A percentile compares a stretch with the other conserved stretches of the same genome.
Conservation (phyloP, 2,888 invertebrate genomes). For the Chrysopilus asiliformis region DNA sequence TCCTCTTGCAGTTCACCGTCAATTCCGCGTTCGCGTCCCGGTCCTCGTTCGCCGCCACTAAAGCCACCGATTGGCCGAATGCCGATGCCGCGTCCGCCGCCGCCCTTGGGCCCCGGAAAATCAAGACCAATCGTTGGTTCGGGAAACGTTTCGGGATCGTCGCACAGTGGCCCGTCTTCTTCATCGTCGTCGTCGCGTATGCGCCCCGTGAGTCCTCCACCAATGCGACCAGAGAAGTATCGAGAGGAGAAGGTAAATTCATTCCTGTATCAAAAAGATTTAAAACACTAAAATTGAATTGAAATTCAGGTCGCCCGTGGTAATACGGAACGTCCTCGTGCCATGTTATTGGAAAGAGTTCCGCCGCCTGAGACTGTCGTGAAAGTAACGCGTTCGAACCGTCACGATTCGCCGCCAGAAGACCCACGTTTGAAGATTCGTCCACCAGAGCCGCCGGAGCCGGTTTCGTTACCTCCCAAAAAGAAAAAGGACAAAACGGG, state of each 20-base stretch:
- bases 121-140: slow-evolving; percentile 7
- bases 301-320: slow-evolving; percentile 11
- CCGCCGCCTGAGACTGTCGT: slow-evolving; percentile 6
- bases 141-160: slow-evolving; percentile 12
- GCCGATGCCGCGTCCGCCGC: slow-evolving; percentile 19
- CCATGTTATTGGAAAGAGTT: slow-evolving; percentile 20
- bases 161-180: no score
- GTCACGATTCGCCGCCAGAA: slow-evolving; percentile 40
- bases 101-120: slow-evolving; percentile 9
- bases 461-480: slow-evolving; percentile 28
- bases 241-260: slow-evolving; percentile 26
- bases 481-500: slow-evolving; percentile 35
- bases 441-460: slow-evolving; percentile 42
- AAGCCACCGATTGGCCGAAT: slow-evolving; percentile 19
- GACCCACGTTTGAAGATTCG: slow-evolving; percentile 42
- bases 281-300: not conserved
- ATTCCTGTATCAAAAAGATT: not conserved
- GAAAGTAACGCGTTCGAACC: slow-evolving; percentile 26
- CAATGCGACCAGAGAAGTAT: slow-evolving; percentile 27
- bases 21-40: slow-evolving; percentile 38
- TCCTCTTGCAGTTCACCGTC: slow-evolving; percentile 44
- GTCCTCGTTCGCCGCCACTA: slow-evolving; percentile 34
- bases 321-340: slow-evolving; percentile 24
- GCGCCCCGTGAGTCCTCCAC: slow-evolving; percentile 27
- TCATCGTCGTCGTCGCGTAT: slow-evolving; percentile 25